A percentile compares a stretch with the other conserved stretches of the same genome.
phyloP scores from a whole-genome alignment of 2,113 vertebrate species.

The Pseudorasbora parva region DNA sequence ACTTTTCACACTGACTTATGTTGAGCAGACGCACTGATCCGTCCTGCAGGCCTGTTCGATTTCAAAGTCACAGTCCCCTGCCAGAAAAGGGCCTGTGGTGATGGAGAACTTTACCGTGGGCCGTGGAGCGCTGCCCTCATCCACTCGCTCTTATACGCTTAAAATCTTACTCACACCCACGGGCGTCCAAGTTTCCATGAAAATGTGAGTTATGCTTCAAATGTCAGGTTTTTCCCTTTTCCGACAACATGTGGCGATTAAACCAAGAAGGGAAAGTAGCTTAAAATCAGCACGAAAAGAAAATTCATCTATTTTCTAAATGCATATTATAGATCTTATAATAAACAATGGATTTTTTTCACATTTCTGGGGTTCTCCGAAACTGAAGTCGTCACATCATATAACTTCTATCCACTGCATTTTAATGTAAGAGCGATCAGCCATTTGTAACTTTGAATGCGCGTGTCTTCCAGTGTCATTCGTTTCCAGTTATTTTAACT shows the following conservation, averaged over 20 bases:
- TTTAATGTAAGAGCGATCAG: too few relatives aligned
- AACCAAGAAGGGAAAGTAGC: constrained; percentile 36
- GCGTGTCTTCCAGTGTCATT: too few relatives aligned
- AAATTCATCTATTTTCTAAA: neutral
- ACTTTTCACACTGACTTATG: constrained; percentile 42
- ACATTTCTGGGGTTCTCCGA: neutral
- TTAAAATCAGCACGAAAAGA: neutral
- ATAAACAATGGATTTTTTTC: neutral
- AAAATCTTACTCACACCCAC: constrained; percentile 44
- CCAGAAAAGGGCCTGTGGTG: constrained; percentile 36
- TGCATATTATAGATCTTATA: neutral
- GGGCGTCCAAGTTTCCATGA: constrained; percentile 57
- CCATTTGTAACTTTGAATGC: too few relatives aligned
- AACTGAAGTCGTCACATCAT: neutral
- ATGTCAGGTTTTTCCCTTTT: constrained; percentile 57
- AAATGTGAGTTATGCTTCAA: constrained; percentile 54
- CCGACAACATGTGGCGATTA: constrained; percentile 50
- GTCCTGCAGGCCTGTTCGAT: constrained; percentile 27
- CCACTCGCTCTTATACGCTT: constrained; percentile 35
- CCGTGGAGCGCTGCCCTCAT: neutral
- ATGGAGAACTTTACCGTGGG: constrained; percentile 27
- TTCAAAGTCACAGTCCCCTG: constrained; percentile 35
- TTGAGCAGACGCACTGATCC: constrained; percentile 39
- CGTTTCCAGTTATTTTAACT: too few relatives aligned
- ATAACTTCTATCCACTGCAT: too few relatives aligned